Conservation (phyloP, 2,888 invertebrate genomes). For the Sphinx pinastri region DNA sequence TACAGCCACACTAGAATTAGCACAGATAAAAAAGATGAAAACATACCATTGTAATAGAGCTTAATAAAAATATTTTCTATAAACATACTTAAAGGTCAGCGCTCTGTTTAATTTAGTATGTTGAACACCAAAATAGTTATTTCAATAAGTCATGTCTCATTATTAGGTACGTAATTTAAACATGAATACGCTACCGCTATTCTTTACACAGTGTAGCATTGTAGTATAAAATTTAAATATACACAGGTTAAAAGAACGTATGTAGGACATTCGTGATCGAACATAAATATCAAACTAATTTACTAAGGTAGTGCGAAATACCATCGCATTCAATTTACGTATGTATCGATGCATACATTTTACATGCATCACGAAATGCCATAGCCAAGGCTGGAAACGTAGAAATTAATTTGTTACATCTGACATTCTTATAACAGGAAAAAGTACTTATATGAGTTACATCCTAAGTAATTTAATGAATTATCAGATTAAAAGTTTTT, state of each 20-base stretch:
- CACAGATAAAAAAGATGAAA: no score
- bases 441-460: no score
- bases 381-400: not conserved
- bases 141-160: not conserved
- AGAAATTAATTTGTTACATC: no score
- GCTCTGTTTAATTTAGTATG: no score
- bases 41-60: no score
- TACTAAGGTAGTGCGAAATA: not conserved
- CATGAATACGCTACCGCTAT: not conserved
- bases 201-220: not conserved
- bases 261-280: constrained; percentile 9
- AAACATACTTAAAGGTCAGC: no score
- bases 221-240: not conserved
- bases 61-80: no score
- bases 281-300: constrained; percentile 4
- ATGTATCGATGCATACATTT: constrained; percentile 2
- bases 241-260: not conserved
- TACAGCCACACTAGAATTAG: no score
- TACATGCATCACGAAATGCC: constrained; percentile 11
- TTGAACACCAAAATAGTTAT: not conserved
- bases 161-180: not conserved
- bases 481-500: no score
- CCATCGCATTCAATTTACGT: not conserved
- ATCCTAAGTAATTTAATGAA: no score
- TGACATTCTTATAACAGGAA: no score